Evolutionary conservation across 1,140 invertebrate species (phyloP).

Genomic region (Lethrus apterus): DNA sequence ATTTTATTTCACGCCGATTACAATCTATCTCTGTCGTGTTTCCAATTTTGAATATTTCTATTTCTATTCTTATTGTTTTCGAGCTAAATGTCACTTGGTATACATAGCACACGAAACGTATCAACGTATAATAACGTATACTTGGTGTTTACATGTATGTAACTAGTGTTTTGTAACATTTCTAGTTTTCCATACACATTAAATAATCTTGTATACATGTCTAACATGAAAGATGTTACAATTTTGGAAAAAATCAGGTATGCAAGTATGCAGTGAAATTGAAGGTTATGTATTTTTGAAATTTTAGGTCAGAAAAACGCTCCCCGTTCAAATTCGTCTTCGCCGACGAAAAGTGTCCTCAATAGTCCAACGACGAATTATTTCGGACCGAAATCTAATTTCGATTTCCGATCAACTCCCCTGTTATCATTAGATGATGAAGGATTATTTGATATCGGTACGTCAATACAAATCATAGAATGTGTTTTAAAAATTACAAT

Average conservation of each 20-base stretch:
- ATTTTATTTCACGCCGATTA: no score
- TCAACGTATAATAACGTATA: constrained; percentile 5
- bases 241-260: constrained; percentile 17
- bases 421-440: constrained; percentile 32
- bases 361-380: constrained; percentile 7
- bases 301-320: constrained; percentile 21
- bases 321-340: constrained; percentile 4
- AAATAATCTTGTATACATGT: not conserved
- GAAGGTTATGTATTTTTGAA: constrained; percentile 3
- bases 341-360: constrained; percentile 12
- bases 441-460: constrained; percentile 32
- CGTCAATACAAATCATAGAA: constrained; percentile 7
- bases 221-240: constrained; percentile 17
- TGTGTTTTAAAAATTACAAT: constrained; percentile 13
- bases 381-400: constrained; percentile 1
- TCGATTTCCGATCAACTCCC: constrained; percentile 5
- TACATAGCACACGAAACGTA: not conserved
- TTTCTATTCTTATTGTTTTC: no score
- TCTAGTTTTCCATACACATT: constrained; percentile 4
- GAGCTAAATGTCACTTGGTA: constrained; percentile 9
- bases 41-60: no score
- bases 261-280: not conserved
- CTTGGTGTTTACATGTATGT: constrained; percentile 5
- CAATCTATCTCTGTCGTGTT: no score
- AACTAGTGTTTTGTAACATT: constrained; percentile 7